Evolutionary conservation across 1,140 invertebrate genomes (phyloP), one percentile per base, ranked within the genome.

Genomic region (Drosophila nigromelanica): DNA sequence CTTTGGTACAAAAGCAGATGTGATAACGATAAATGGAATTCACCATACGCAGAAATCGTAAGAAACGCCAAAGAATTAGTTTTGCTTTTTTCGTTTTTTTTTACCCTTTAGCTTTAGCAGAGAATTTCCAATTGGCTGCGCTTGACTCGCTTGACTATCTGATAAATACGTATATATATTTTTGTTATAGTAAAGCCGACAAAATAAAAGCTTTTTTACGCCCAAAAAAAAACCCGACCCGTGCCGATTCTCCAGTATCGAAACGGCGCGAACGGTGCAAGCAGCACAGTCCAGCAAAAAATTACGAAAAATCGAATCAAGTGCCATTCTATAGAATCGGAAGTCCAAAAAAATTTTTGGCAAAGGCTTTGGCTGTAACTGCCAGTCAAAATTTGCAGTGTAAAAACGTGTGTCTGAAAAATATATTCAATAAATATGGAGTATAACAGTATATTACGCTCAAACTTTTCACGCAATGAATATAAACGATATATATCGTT

Each of bases 401-500:
- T 27, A 14, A 8, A 5, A 12, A 7, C 7, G 37, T 14, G 48
- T 61, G 27, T 52, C 43, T 14, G 21, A 62, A 59, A 61, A 66
- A 56, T 43, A 39, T 10, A n/a, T 4, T 14, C 4, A 37, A 15
- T 27, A 24, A 54, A 40, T 35, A 89, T 87, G 83, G 83, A 87
- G 52, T 79, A 81, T 39, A 73, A 82, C 27, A 83, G 52, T 40
- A 43, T 80, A 12, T 58, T 76, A 50, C 78, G 87, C 43, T 91
- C 90, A 15, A 91, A 91, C 67, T 91, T 91, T 18, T 80, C 77
- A 6, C 81, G 80, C 43, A 73, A 86, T 64, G 90, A 91, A 47
- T 91, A 91, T 58, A 76, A 68, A 27, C 66, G 90, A 72, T 91
- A 91, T 73, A 91, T 91, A 69, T 91, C 90, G 42, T 91, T n/a